Conservation (phyloP, 2,113 vertebrate genomes). For the Rhea pennata region DNA sequence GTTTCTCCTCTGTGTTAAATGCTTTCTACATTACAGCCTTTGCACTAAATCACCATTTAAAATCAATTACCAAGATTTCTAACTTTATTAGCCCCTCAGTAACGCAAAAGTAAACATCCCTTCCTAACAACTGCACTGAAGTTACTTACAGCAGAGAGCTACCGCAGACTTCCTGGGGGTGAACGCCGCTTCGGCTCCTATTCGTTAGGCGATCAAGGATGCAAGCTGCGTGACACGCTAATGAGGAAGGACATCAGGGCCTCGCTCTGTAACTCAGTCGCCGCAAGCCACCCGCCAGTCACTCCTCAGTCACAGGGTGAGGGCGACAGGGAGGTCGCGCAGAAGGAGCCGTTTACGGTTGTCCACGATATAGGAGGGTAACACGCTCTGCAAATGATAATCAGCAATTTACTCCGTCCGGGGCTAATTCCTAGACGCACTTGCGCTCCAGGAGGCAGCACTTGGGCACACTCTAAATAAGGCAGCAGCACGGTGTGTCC, state of each 20-base stretch:
- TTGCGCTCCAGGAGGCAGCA: neutral
- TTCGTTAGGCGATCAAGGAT: neutral
- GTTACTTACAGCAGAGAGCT: neutral
- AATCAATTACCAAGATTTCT: neutral
- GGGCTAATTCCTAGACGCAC: constrained; percentile 28
- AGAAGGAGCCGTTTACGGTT: neutral
- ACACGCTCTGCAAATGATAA: constrained; percentile 31
- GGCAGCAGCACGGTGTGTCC: neutral
- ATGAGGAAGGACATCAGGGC: neutral
- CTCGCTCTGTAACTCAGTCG: neutral
- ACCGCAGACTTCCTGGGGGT: neutral
- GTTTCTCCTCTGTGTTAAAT: neutral
- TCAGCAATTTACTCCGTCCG: constrained; percentile 46
- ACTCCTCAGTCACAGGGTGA: neutral
- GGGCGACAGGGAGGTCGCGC: neutral
- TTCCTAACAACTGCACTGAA: neutral
- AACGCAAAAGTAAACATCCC: neutral
- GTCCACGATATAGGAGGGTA: neutral
- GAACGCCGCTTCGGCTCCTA: neutral
- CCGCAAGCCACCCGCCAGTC: neutral
- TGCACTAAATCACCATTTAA: neutral
- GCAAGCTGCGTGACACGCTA: neutral
- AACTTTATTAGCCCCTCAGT: neutral
- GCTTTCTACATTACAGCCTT: neutral
- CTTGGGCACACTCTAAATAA: constrained; percentile 30